Conservation (phyloP, 2,888 invertebrate genomes). For the Cerceris rybyensis region DNA sequence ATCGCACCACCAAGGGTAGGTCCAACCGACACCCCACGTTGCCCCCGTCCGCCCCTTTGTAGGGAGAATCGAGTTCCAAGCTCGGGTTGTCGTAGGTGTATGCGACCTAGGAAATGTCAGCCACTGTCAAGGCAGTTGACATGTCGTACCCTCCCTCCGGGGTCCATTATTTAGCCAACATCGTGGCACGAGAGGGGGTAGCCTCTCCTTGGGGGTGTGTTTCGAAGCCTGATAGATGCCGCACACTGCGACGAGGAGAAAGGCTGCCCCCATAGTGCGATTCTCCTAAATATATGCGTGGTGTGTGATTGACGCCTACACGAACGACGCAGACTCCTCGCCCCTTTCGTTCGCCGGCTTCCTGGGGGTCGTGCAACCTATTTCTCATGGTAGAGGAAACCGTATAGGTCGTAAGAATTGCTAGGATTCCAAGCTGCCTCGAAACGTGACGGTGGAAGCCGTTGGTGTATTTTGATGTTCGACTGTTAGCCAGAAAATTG, state of each 20-base stretch:
- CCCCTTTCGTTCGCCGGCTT: slow-evolving; percentile 56
- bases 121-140: slow-evolving; percentile 80
- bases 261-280: slow-evolving; percentile 65
- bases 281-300: slow-evolving; percentile 80
- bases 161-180: slow-evolving; percentile 81
- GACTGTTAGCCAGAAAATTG: background rate
- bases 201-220: slow-evolving; percentile 74
- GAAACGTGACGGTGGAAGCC: background rate
- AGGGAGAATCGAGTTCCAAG: slow-evolving; percentile 31
- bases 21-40: slow-evolving; percentile 3
- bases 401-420: slow-evolving; percentile 25
- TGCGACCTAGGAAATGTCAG: slow-evolving; percentile 68
- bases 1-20: slow-evolving; percentile 12
- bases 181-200: slow-evolving; percentile 67
- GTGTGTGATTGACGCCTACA: slow-evolving; percentile 82
- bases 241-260: slow-evolving; percentile 55
- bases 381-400: slow-evolving; percentile 48
- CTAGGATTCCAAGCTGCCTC: background rate
- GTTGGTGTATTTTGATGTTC: background rate
- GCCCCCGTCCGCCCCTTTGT: slow-evolving; percentile 10
- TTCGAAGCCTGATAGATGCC: slow-evolving; percentile 68
- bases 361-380: slow-evolving; percentile 43
- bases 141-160: slow-evolving; percentile 75
- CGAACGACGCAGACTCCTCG: slow-evolving; percentile 68
- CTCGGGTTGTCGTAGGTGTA: slow-evolving; percentile 40